Evolutionary conservation across 2,113 vertebrate species (phyloP).

Genomic region (Phyllopteryx taeniolatus): DNA sequence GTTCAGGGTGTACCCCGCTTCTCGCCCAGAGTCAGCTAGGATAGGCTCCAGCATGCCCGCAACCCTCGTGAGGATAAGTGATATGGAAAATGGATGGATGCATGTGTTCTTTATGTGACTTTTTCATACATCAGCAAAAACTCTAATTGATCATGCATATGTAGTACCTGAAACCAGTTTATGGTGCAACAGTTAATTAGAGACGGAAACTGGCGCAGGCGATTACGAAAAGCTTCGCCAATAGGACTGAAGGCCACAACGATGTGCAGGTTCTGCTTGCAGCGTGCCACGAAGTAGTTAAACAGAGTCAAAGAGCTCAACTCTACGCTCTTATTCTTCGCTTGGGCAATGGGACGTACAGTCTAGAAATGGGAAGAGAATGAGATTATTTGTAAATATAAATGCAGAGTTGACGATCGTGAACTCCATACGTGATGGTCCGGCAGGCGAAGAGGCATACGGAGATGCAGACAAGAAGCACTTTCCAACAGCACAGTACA

Average conservation of each 20-base stretch:
- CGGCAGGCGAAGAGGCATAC: too few relatives aligned
- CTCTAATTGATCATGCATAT: background rate
- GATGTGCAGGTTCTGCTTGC: constrained; percentile 89
- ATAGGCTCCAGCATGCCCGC: too few relatives aligned
- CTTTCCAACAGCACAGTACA: background rate
- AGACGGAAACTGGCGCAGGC: constrained; percentile 90
- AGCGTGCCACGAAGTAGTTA: constrained; percentile 87
- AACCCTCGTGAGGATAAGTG: too few relatives aligned
- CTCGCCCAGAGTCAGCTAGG: too few relatives aligned
- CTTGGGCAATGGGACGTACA: constrained; percentile 79
- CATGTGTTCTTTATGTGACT: too few relatives aligned
- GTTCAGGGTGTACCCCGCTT: too few relatives aligned
- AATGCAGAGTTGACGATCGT: background rate
- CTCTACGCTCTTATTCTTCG: constrained; percentile 79
- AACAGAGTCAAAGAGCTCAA: constrained; percentile 88
- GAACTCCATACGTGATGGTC: background rate
- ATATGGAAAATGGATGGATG: too few relatives aligned
- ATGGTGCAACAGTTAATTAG: constrained; percentile 98
- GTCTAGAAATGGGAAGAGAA: constrained; percentile 66
- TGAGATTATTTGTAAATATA: background rate
- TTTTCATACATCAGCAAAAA: background rate
- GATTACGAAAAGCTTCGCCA: constrained; percentile 90
- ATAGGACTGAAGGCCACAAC: constrained; percentile 95
- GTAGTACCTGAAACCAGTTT: constrained; percentile 93
- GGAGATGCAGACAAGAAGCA: background rate